Percentiles rank a stretch among this genome's conserved stretches.
Conservation (phyloP, 2,888 invertebrate species). For the Calameuta filiformis region DNA sequence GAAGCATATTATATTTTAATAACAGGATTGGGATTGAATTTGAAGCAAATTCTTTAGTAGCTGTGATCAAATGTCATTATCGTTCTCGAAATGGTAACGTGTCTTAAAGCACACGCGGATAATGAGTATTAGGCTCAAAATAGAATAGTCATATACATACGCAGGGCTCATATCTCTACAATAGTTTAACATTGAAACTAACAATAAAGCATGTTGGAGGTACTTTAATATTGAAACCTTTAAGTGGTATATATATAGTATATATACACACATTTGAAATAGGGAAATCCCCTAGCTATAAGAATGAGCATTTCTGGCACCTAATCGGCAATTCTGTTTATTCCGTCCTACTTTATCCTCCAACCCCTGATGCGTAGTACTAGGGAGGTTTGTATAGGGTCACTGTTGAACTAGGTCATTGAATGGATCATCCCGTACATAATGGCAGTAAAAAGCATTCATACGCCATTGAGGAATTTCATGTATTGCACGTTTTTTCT, state of each 20-base stretch:
- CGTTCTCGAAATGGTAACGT: background rate
- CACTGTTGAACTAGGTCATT: background rate
- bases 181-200: no score
- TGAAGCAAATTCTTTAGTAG: background rate
- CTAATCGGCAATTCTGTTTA: background rate
- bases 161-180: no score
- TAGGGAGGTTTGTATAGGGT: background rate
- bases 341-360: background rate
- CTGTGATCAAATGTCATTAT: background rate
- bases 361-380: background rate
- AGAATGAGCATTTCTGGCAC: background rate
- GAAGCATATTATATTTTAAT: background rate
- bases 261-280: background rate
- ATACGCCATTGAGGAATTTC: background rate
- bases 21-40: background rate
- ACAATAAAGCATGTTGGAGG: no score
- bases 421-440: background rate
- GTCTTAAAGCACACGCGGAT: background rate
- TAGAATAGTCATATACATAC: no score
- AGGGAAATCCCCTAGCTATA: background rate
- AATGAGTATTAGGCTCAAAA: background rate
- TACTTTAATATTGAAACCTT: background rate
- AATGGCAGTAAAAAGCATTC: background rate
- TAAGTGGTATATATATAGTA: background rate
- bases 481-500: background rate